Evolutionary conservation across 92 coral and sea anemone species (phyloP), one percentile per base, ranked within the genome.

Genomic region (Hydrozoanthus gracilis): DNA sequence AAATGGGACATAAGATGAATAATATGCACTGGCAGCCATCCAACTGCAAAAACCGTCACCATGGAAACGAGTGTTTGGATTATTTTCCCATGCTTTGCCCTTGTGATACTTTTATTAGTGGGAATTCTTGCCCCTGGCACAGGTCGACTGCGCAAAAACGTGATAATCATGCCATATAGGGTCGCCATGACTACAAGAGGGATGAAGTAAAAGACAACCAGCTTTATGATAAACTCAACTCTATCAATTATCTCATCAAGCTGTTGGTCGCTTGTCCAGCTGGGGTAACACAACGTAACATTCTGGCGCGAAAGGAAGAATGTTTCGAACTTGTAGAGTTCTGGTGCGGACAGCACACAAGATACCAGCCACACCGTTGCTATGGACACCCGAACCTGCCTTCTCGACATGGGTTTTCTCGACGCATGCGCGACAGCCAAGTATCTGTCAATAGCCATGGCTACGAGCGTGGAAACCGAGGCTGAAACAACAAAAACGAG

Each of bases 251-350:
- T 6, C 10, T 49, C 27, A 46, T 74, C 39, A n/a, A 7, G 56
- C 0, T 14, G 6, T 58, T 72, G 84, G 50, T 45, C 71, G 5
- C 35, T 62, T 44, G 84, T n/a, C 84, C 84, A 79, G 44, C 72
- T 79, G 3, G 84, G 14, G 12, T 15, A n/a, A 54, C 84, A 79
- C 8, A 79, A 47, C 0, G 55, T 66, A 47, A 49, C 51, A 3
- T 79, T 20, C 45, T 9, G 72, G 16, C 4, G 14, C 0, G 45
- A 44, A 6, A 55, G 5, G 13, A 61, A n/a, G 51, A 49, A 74
- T n/a, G 84, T 79, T 56, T 65, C 44, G 55, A 44, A 79, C 62
- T 79, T 79, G 14, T 79, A 79, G 8, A 79, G 84, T 79, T 79
- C 84, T 2, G 84, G 56, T 3, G 72, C 73, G 16, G 84, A 46